These are phyloP conservation scores for Elaeidobius kamerunicus DNA, from an alignment of 2,888 invertebrate species.

Conservation along the genomic window DNA sequence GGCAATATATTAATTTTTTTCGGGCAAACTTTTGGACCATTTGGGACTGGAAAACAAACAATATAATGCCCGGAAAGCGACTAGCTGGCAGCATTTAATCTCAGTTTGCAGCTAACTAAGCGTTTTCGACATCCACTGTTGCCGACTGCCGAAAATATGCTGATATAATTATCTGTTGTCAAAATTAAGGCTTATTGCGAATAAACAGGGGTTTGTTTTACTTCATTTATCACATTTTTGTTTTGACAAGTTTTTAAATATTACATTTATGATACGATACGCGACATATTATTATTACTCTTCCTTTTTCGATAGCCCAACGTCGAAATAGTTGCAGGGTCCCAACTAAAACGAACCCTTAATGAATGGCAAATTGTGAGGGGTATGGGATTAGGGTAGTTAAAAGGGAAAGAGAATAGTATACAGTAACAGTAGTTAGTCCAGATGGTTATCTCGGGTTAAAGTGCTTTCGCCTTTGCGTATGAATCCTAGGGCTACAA, in stretches of 20 bases:
- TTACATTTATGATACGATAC: too few relatives aligned
- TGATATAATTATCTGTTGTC: conserved; percentile 13
- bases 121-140: conserved; percentile 16
- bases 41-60: conserved; percentile 22
- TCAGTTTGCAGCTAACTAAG: conserved; percentile 20
- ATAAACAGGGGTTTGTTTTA: too few relatives aligned
- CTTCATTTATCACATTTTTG: too few relatives aligned
- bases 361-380: conserved; percentile 34
- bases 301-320: too few relatives aligned
- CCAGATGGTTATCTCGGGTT: conserved; percentile 37
- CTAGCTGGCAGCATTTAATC: conserved; percentile 24
- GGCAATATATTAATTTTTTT: conserved; percentile 35
- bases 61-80: conserved; percentile 22
- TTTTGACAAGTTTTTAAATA: too few relatives aligned
- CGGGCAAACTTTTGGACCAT: conserved; percentile 21
- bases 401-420: conserved; percentile 29
- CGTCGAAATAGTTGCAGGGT: conserved; percentile 23
- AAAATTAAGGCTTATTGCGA: too few relatives aligned
- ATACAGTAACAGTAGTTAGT: conserved; percentile 39
- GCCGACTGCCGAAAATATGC: conserved; percentile 12
- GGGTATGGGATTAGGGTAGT: conserved; percentile 29
- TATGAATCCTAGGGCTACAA: conserved; percentile 35
- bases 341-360: conserved; percentile 27
- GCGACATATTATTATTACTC: too few relatives aligned
- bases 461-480: conserved; percentile 22